Evolutionary conservation across 2,888 invertebrate species (phyloP), one percentile per base, ranked within the genome.

Genomic region (Conistra vaccinii): DNA sequence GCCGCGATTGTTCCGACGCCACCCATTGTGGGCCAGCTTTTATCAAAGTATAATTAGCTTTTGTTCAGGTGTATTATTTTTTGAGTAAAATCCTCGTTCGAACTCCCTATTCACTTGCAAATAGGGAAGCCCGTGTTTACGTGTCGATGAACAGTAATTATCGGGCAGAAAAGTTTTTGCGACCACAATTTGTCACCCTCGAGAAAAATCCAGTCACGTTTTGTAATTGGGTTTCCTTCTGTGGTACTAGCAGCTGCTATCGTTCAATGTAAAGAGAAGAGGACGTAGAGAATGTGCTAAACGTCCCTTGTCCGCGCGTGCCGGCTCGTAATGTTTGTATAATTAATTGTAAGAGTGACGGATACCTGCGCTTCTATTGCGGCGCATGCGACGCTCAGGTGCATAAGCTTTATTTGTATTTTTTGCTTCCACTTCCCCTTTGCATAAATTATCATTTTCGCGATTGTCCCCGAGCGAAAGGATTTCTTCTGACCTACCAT

Each of bases 381-480:
- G 91, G 92, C 93, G 92, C 93, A 92, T 90, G 94, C 92, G 91
- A 83, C 89, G 87, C 89, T 96, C 95, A 96, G 96, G 96, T 96
- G 96, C 92, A 94, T 95, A 94, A 95, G 93, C 95, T 95, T 95
- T 95, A 94, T 95, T 95, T 94, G 91, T 89, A 90, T 91, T 95
- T 95, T 94, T 94, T 94, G 93, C 94, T 89, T 88, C 91, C 88
- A 91, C 95, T 96, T 96, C 95, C 96, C 96, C 96, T 95, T 96
- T 96, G 96, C 95, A 96, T 96, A 96, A 92, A 95, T 96, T 96
- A 96, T 89, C 90, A 93, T 91, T 94, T 95, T 92, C 81, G 94
- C 94, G 83, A 92, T 88, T 87, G 89, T 91, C 86, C 85, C 86
- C 87, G 74, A 79, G 69, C 80, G 83, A 86, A 90, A 88, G 84